phyloP scores from a whole-genome alignment of 2,888 invertebrate species.

The Pristionchus fissidentatus region DNA sequence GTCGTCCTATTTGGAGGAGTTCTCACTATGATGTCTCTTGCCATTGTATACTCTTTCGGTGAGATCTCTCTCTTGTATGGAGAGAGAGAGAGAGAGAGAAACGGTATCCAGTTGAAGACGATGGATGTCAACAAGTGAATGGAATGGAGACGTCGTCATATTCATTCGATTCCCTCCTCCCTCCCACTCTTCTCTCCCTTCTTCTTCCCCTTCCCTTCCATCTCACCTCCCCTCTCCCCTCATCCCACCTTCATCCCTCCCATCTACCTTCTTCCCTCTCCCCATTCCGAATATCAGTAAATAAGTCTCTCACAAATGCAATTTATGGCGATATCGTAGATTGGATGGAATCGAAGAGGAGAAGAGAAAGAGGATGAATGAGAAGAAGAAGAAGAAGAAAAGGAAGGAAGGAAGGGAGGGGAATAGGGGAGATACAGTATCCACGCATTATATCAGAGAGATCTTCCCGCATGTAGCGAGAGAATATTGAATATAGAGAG shows the following conservation, averaged over 20 bases:
- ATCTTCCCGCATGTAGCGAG: not conserved
- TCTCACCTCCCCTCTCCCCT: not conserved
- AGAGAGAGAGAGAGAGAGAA: too few species aligned
- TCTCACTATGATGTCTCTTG: constrained; percentile 67
- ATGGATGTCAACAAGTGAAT: not conserved
- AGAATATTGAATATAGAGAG: not conserved
- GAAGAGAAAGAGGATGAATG: not conserved
- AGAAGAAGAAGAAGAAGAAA: not conserved
- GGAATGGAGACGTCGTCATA: not conserved
- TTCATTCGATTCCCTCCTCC: not conserved
- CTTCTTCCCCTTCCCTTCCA: not conserved
- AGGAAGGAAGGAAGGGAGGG: not conserved
- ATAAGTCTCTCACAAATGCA: constrained; percentile 37
- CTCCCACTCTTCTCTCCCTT: not conserved
- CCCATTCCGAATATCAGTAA: constrained; percentile 29
- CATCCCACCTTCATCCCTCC: not conserved
- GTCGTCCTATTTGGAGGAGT: constrained; percentile 68
- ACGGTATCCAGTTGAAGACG: not conserved
- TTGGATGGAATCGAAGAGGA: constrained; percentile 29
- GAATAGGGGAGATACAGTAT: not conserved
- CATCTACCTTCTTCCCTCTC: not conserved
- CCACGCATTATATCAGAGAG: not conserved
- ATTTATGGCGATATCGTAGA: constrained; percentile 27
- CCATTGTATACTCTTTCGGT: constrained; percentile 74
- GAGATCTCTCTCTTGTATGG: too few species aligned